phyloP scores from a whole-genome alignment of 1,140 invertebrate genomes.

The Cotesia typhae region DNA sequence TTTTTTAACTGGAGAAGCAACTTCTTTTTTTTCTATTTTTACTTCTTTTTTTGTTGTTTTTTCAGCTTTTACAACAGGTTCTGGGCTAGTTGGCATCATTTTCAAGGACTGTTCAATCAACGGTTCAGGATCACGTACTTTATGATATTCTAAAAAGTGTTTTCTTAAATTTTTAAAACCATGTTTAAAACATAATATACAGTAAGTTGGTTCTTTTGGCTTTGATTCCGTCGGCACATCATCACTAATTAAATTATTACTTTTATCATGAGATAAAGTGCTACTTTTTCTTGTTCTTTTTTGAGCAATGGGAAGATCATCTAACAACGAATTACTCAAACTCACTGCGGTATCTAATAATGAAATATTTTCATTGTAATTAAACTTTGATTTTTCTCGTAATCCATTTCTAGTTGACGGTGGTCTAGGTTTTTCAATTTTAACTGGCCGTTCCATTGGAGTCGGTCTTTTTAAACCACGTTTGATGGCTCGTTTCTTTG shows the following conservation, averaged over 20 bases:
- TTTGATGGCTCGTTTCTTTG: too few species aligned
- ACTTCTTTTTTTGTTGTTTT: too few species aligned
- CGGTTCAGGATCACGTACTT: slow-evolving; percentile 44
- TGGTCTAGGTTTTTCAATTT: too few species aligned
- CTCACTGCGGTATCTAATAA: not conserved
- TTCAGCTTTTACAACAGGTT: not conserved
- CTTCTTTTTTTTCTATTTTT: too few species aligned
- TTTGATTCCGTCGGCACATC: too few species aligned
- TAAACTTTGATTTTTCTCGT: slow-evolving; percentile 8
- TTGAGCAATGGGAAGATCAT: not conserved
- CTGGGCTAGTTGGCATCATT: not conserved
- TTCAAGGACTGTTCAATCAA: slow-evolving; percentile 35
- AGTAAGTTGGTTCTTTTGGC: slow-evolving; percentile 21
- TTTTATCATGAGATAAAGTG: not conserved
- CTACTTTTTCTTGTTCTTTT: not conserved
- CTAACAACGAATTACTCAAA: too few species aligned
- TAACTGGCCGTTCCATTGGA: too few species aligned
- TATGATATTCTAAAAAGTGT: slow-evolving; percentile 59
- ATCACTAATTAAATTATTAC: not conserved
- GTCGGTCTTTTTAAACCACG: too few species aligned
- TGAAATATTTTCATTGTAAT: slow-evolving; percentile 7
- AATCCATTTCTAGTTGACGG: not conserved
- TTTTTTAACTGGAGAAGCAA: too few species aligned
- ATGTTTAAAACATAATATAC: slow-evolving; percentile 54
- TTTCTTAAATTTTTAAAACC: slow-evolving; percentile 46